Evolutionary conservation across 2,888 invertebrate species (phyloP), one percentile per base, ranked within the genome.

Genomic region (Portevinia maculata): DNA sequence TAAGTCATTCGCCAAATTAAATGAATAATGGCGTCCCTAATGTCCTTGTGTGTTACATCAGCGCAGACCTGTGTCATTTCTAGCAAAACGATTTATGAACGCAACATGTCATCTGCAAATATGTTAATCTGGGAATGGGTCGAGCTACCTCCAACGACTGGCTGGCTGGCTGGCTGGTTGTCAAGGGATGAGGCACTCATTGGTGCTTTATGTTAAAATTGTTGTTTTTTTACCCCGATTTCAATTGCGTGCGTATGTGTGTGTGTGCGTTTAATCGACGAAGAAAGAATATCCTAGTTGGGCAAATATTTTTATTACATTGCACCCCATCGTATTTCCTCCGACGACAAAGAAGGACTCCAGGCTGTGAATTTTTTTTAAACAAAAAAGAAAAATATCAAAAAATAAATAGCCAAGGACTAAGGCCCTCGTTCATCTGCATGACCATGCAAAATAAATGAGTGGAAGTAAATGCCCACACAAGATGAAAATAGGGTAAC

Each of bases 31-130:
- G 79, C 79, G 34, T 84, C 79, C 83, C 79, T 84, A 79, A 79
- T 84, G 84, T 74, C 79, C 64, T 32, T 67, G 67, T 70, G 70
- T 52, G 65, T 75, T 53, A 65, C 75, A 75, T 75, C 67, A 60
- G 52, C 32, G 39, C 60, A 52, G 15, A 55, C 41, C 46, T 41
- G 52, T 48, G 37, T 59, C 41, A 24, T 62, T 48, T 24, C 62
- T 57, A 59, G 46, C 67, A 69, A 64, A 79, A 79, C 79, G 84
- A 84, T 84, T 84, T 84, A 84, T 84, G 74, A 57, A 78, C 62
- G 78, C 78, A 84, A 84, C 78, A 84, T 84, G 78, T 84, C 84
- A 78, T 79, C 62, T 74, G 79, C 84, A 84, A 84, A 84, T 84
- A 84, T 84, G 84, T 84, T 79, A 84, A 84, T 84, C 67, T 41